Conservation (phyloP, 2,797 vertebrate genomes). For the Babyrousa celebensis region DNA sequence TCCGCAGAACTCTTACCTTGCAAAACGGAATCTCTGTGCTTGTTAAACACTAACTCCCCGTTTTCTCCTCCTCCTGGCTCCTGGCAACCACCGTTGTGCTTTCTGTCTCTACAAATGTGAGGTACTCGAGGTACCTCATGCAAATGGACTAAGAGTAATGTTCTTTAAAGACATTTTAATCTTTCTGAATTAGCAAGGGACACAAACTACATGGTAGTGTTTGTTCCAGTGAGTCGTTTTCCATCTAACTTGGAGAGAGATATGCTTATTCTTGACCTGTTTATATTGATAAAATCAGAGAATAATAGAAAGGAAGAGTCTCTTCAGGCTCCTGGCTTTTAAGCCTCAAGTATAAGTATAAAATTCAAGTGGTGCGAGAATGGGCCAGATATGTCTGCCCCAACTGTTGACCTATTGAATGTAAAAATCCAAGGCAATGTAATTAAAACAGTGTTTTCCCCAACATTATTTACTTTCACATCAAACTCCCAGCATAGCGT, state of each 20-base stretch:
- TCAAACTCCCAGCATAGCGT: neutral
- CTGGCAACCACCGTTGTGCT: neutral
- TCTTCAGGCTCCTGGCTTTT: conserved; percentile 48
- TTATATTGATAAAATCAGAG: conserved; percentile 5
- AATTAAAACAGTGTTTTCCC: neutral
- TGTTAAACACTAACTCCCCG: neutral
- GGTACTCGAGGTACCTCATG: neutral
- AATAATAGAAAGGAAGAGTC: neutral
- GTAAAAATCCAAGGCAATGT: conserved; percentile 13
- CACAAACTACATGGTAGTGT: neutral
- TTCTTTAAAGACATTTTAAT: conserved; percentile 5
- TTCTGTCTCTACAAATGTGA: neutral
- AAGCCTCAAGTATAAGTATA: neutral
- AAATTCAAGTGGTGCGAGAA: neutral
- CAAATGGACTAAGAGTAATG: neutral
- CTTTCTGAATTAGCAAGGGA: conserved; percentile 27
- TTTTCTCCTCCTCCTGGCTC: neutral
- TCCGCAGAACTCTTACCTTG: neutral
- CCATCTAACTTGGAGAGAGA: conserved; percentile 41
- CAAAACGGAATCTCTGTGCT: neutral
- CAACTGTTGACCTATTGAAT: neutral
- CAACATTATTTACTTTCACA: conserved; percentile 28
- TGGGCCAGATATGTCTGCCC: neutral
- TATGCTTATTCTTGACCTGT: neutral
- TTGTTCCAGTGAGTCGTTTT: conserved; percentile 20